Base-by-base conservation (phyloP, 2,113 vertebrate genomes). In the Lathamus discolor region DNA sequence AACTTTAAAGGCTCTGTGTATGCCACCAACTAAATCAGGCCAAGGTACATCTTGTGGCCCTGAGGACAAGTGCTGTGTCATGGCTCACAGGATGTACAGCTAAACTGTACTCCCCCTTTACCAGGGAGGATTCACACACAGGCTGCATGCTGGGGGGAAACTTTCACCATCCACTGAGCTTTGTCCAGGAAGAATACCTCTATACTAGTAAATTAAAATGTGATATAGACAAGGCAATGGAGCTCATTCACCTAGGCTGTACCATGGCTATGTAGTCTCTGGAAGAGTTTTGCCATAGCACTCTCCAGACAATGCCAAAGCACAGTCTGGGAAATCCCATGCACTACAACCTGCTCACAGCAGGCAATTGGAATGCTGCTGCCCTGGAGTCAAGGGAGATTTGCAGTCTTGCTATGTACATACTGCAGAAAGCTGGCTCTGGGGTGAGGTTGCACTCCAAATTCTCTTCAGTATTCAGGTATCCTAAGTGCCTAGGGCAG, bases 331-430 rank as follows among this genome's bases (percentile, higher is more conserved):
- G 31, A 74, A 84, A 67, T 41, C 22, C 18, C 6, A 4, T 6
- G 4, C 7, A 0, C 3, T 43, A 23, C 17, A 14, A 22, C 18
- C 23, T 46, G 7, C 24, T 76, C 20, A 39, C 44, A 44, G 35
- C 20, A 54, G 31, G 39, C 41, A 44, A 23, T 15, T 28, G 54
- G 57, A 33, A 44, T 44, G 31, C 10, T 72, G 6, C 57, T 80
- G 23, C 20, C 33, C 39, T 49, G 43, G 6, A 67, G 15, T 57
- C 33, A 64, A 46, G 16, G 17, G 35, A 51, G 84, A n/a, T 79
- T 13, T 70, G 39, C 3, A 3, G 12, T 55, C 10, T 51, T 2
- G 3, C 54, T 86, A 10, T 0, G 0, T 43, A 15, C 1, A 1
- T 20, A 2, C 11, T 59, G 27, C 29, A 76, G 70, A 69, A 19